Percentiles rank a stretch among this genome's conserved stretches.
phyloP scores from a whole-genome alignment of 2,113 vertebrate species.

The Ramphastos sulfuratus region DNA sequence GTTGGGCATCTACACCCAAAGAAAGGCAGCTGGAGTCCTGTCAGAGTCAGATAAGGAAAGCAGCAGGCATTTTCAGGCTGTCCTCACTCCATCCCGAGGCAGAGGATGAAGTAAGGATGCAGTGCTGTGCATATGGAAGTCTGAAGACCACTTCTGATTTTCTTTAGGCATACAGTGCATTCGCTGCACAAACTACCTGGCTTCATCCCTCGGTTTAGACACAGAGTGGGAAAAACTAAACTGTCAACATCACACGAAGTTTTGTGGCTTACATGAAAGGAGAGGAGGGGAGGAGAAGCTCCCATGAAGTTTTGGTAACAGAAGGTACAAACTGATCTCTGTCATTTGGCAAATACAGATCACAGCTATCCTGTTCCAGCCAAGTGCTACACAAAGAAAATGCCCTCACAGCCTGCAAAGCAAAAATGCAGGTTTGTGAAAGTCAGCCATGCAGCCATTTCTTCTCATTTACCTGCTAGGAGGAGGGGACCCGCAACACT shows the following conservation, averaged over 20 bases:
- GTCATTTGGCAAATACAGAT: not conserved
- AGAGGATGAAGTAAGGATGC: not conserved
- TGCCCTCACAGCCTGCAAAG: not conserved
- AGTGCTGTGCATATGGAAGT: not conserved
- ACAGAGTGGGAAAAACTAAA: not conserved
- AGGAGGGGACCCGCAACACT: not conserved
- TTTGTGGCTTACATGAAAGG: not conserved
- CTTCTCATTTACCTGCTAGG: not conserved
- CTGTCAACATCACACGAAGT: not conserved
- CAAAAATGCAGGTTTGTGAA: not conserved
- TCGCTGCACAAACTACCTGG: not conserved
- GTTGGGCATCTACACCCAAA: not conserved
- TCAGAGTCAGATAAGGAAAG: not conserved
- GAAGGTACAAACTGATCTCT: not conserved
- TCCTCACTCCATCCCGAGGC: not conserved
- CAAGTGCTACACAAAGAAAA: not conserved
- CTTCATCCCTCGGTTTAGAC: not conserved
- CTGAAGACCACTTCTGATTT: not conserved
- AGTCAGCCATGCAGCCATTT: not conserved
- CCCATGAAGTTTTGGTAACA: not conserved
- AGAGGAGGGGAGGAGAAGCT: not conserved
- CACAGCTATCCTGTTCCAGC: not conserved
- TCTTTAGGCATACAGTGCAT: not conserved
- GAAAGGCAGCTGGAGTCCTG: not conserved
- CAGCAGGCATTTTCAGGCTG: not conserved